These are phyloP conservation scores for Cynodonichthys magdalenae DNA, from an alignment of 2,797 vertebrate species.

Conservation along the genomic window DNA sequence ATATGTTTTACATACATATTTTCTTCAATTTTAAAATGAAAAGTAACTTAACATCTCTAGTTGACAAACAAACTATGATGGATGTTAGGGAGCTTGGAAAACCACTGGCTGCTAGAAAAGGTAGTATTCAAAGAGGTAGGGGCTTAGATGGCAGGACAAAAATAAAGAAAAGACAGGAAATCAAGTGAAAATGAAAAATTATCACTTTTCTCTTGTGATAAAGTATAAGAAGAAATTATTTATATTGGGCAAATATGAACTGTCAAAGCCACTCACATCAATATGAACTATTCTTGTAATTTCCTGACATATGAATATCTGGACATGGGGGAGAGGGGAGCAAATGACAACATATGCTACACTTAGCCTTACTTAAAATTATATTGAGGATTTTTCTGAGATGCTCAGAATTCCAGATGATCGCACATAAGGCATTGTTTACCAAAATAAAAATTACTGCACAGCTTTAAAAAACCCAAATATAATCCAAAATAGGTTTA, in stretches of 20 bases:
- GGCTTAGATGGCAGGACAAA: slow-evolving; percentile 10
- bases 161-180: slow-evolving; percentile 9
- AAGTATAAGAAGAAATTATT: neutral
- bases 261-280: too few species aligned
- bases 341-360: too few species aligned
- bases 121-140: slow-evolving; percentile 30
- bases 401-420: too few species aligned
- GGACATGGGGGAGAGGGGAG: too few species aligned
- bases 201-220: slow-evolving; percentile 6
- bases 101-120: slow-evolving; percentile 34
- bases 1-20: neutral
- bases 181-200: neutral
- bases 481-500: too few species aligned
- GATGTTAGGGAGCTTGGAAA: slow-evolving; percentile 39
- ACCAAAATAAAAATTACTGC: too few species aligned
- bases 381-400: too few species aligned
- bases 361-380: too few species aligned
- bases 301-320: too few species aligned
- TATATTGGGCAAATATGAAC: neutral
- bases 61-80: slow-evolving; percentile 61
- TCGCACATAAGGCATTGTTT: too few species aligned
- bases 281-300: too few species aligned
- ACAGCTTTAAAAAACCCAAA: too few species aligned
- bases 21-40: neutral
- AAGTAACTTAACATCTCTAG: neutral